Evolutionary conservation across 37 sponge, comb jelly and placozoan genomes (phyloP), one percentile per base, ranked within the genome.

Genomic region (Corticium candelabrum): DNA sequence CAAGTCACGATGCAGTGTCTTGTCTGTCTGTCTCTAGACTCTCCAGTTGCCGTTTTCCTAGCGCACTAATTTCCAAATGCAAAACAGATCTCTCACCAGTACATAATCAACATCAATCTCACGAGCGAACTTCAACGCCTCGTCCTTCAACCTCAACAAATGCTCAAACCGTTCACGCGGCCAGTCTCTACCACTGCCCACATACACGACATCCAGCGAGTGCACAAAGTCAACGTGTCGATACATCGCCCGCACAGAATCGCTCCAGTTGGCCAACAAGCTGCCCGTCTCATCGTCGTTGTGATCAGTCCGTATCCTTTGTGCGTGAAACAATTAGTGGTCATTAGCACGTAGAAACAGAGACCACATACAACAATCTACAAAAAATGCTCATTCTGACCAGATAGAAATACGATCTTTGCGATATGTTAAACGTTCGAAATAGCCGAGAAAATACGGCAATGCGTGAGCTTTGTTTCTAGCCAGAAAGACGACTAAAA

Each of bases 351-450:
- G n/a, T n/a, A n/a, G n/a, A n/a, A n/a, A n/a, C n/a, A n/a, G n/a
- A n/a, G n/a, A n/a, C n/a, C n/a, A n/a, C n/a, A n/a, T n/a, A n/a
- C n/a, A n/a, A n/a, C n/a, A n/a, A n/a, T n/a, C n/a, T n/a, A n/a
- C n/a, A n/a, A n/a, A n/a, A n/a, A n/a, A n/a, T n/a, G n/a, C n/a
- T n/a, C n/a, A n/a, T n/a, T n/a, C n/a, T 85, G 32, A 92, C 95
- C 95, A 85, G 3, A 94, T 62, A 7, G 84, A 40, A 15, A 94
- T 82, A 41, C 82, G 78, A 33, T 86, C 76, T 67, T 96, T 93
- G 35, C 90, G 89, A 39, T 96, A 96, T 73, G 90, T 85, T 68
- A 90, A 78, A 27, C 72, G 40, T 69, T 92, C 97, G 31, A 96
- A 36, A 41, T 88, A 90, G 27, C 89, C 93, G 29, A 96, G 74